Evolutionary conservation across 2,797 vertebrate species (phyloP).

Genomic region (Sphenodon punctatus): DNA sequence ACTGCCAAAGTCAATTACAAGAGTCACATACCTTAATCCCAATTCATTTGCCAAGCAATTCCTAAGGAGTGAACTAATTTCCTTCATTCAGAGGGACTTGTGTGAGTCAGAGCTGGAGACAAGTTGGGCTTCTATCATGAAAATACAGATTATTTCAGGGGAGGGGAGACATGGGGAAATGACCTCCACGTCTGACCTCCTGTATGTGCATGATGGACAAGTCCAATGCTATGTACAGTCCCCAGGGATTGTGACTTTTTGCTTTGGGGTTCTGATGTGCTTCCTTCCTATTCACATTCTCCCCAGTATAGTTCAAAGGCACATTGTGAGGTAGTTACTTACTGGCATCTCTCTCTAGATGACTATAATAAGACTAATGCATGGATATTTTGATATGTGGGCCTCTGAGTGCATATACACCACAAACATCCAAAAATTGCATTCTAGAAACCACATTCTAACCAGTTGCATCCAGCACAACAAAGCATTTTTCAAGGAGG

Average conservation of each 20-base stretch:
- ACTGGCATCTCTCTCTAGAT: not conserved
- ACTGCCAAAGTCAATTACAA: not conserved
- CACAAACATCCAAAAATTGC: not conserved
- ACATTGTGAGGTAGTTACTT: fast-evolving
- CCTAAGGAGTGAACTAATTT: slow-evolving; percentile 48
- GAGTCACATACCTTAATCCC: slow-evolving; percentile 15
- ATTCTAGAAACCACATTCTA: not conserved
- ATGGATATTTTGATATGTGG: not conserved
- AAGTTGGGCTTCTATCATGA: not conserved
- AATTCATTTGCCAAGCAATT: not conserved
- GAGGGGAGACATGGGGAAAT: not conserved
- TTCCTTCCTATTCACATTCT: not conserved
- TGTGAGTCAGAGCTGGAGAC: not conserved
- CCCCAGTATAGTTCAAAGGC: fast-evolving
- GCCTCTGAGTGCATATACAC: not conserved
- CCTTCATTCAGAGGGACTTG: not conserved
- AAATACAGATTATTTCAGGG: not conserved
- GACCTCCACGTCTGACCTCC: not conserved
- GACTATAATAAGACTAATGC: not conserved
- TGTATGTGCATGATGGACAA: not conserved
- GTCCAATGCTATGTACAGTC: fast-evolving
- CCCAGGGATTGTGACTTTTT: not conserved
- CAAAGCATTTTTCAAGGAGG: too few relatives aligned
- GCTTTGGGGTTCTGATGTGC: fast-evolving
- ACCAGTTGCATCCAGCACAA: not conserved